Evolutionary conservation across 2,797 vertebrate species (phyloP).

Genomic region (Platalea minor): DNA sequence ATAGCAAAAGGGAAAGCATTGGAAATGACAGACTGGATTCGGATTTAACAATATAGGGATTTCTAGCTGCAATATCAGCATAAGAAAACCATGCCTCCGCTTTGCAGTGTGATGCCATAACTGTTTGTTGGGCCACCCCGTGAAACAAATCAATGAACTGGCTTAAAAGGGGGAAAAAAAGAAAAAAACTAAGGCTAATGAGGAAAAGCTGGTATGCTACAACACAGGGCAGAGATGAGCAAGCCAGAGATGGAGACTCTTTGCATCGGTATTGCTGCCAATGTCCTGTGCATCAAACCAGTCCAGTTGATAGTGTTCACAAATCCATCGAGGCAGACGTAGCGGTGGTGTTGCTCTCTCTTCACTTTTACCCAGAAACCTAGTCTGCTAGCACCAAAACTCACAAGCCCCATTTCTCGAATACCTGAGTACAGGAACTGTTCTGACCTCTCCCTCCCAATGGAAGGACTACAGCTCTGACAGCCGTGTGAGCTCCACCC

Average conservation of each 20-base stretch:
- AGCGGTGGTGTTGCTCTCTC: fast-evolving
- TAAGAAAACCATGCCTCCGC: background rate
- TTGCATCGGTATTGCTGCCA: background rate
- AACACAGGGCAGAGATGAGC: background rate
- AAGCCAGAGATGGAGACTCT: background rate
- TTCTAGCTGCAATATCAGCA: background rate
- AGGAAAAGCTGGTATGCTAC: background rate
- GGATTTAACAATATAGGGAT: background rate
- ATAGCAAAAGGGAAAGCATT: background rate
- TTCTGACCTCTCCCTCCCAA: background rate
- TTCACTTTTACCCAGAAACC: background rate
- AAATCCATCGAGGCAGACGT: fast-evolving
- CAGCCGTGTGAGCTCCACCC: background rate
- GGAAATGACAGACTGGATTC: background rate
- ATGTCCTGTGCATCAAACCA: fast-evolving
- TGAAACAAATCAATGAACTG: background rate
- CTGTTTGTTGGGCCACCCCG: background rate
- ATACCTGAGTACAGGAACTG: fast-evolving
- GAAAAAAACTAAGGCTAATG: background rate
- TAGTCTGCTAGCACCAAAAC: background rate
- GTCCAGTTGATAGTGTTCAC: background rate
- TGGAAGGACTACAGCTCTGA: background rate
- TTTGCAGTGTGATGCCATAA: background rate
- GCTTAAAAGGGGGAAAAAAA: background rate
- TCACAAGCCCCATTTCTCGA: background rate